A percentile compares a stretch with the other conserved stretches of the same genome.
These are phyloP conservation scores for Enteromius thamalakanensis DNA, from an alignment of 2,797 vertebrate species.

Conservation along the genomic window DNA sequence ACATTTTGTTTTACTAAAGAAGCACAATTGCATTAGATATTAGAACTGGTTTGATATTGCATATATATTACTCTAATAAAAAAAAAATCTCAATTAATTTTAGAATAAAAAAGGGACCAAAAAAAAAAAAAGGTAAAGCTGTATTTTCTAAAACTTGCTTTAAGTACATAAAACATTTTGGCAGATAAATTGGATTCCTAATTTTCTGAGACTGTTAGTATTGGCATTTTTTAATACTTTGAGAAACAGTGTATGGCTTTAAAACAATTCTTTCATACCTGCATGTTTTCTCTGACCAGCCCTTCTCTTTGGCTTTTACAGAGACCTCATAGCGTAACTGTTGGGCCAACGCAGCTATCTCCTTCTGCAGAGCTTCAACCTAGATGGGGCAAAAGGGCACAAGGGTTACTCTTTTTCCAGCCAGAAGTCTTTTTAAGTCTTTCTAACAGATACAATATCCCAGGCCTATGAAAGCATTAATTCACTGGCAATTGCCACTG, in stretches of 20 bases:
- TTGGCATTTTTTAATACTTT: not conserved
- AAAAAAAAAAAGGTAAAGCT: too few species aligned
- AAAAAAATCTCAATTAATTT: too few species aligned
- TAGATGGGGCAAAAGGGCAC: conserved; percentile 73
- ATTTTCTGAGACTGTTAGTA: not conserved
- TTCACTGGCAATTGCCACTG: not conserved
- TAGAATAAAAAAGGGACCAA: too few species aligned
- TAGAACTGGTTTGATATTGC: not conserved
- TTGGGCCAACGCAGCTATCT: conserved; percentile 83
- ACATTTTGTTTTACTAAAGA: not conserved
- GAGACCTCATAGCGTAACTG: conserved; percentile 85
- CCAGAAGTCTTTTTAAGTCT: not conserved
- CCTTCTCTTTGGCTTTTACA: conserved; percentile 76
- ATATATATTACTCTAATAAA: not conserved
- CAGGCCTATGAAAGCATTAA: not conserved
- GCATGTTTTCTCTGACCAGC: conserved; percentile 86
- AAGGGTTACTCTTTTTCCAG: conserved; percentile 42
- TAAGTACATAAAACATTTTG: too few species aligned
- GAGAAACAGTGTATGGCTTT: not conserved
- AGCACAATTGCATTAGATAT: not conserved
- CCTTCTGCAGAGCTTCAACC: conserved; percentile 89
- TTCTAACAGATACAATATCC: not conserved
- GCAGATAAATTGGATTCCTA: too few species aligned
- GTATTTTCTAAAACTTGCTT: too few species aligned
- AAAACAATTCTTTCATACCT: conserved; percentile 73